Percentiles rank a stretch among this genome's conserved stretches.
Conservation (phyloP, 2,113 vertebrate species). For the Hydropotes inermis region DNA sequence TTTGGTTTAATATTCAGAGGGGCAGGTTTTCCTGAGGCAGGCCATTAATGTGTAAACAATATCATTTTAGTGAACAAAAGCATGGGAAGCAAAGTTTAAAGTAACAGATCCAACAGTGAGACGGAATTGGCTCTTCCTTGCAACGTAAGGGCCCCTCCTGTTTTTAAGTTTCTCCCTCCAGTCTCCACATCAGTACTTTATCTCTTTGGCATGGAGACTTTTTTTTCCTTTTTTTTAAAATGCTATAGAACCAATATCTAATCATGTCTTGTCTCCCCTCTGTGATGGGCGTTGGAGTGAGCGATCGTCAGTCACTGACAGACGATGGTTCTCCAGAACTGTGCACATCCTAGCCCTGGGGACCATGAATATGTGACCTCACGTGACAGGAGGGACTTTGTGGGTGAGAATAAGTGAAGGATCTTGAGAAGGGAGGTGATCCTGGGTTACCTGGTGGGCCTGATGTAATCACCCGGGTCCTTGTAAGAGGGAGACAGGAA, state of each 20-base stretch:
- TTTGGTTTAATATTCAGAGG: not conserved
- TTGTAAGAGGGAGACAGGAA: not conserved
- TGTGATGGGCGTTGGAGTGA: not conserved
- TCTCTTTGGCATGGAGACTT: not conserved
- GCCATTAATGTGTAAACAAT: not conserved
- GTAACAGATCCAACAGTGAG: not conserved
- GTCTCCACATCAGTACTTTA: not conserved
- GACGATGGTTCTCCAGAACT: not conserved
- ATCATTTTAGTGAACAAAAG: not conserved
- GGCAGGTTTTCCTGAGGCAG: not conserved
- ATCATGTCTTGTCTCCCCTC: not conserved
- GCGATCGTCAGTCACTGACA: not conserved
- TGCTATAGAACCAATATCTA: too few species aligned
- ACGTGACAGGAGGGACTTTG: not conserved
- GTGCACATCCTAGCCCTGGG: not conserved
- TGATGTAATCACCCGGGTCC: not conserved
- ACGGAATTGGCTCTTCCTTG: not conserved
- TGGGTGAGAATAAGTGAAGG: not conserved
- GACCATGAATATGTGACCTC: not conserved
- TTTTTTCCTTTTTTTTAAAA: not conserved
- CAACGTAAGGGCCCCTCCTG: not conserved
- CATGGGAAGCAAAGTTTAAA: not conserved
- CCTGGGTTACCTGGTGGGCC: not conserved
- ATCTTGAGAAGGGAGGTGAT: not conserved
- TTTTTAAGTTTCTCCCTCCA: fast-evolving